phyloP scores from a whole-genome alignment of 2,113 vertebrate species.

The Maylandia zebra region DNA sequence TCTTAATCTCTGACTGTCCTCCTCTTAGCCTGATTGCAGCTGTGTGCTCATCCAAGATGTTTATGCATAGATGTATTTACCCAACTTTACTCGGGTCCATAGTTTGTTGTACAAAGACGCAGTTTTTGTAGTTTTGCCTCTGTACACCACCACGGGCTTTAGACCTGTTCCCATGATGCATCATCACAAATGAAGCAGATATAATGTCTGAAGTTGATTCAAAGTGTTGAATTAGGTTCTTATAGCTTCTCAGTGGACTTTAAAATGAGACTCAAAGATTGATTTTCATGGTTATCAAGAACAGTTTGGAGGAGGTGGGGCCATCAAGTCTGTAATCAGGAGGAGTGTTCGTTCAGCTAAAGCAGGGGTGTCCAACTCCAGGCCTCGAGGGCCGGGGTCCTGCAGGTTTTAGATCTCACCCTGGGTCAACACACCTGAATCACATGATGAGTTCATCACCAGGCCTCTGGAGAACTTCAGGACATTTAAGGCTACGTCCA shows the following conservation, averaged over 20 bases:
- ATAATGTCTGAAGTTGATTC: neutral
- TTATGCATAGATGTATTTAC: neutral
- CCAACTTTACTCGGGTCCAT: neutral
- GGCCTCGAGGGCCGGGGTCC: neutral
- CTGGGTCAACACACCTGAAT: fast-evolving
- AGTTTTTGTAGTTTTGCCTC: neutral
- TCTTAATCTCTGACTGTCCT: constrained; percentile 15
- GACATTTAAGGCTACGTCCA: neutral
- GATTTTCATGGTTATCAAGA: neutral
- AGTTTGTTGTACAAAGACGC: neutral
- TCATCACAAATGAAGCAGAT: neutral
- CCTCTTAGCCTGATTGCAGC: neutral
- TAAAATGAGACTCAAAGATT: neutral
- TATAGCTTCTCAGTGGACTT: neutral
- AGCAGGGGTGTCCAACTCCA: neutral
- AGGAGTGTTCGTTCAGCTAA: fast-evolving
- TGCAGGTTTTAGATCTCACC: neutral
- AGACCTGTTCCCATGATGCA: neutral
- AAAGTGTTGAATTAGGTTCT: neutral
- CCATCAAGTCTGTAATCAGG: neutral
- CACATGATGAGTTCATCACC: neutral
- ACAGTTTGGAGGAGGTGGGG: neutral
- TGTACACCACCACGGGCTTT: neutral
- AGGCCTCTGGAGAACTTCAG: neutral
- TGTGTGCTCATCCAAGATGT: neutral